Conservation (phyloP, 2,113 vertebrate genomes). For the Hydrochoerus hydrochaeris region DNA sequence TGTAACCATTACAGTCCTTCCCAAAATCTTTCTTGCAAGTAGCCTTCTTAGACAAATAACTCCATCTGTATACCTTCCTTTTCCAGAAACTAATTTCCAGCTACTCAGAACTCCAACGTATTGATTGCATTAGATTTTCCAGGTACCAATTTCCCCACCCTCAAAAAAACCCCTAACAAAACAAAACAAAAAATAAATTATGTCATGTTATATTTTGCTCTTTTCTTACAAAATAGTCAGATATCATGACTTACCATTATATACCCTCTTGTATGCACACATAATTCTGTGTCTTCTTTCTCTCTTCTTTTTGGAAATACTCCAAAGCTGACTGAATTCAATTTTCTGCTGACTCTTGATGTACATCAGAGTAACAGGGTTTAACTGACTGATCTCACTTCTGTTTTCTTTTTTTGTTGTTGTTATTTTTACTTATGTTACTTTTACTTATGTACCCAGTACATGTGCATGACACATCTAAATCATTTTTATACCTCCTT, state of each 20-base stretch:
- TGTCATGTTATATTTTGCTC: background rate
- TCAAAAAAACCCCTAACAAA: too few species aligned
- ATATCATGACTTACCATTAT: background rate
- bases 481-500: background rate
- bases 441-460: background rate
- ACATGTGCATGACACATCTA: background rate
- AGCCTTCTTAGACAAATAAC: background rate
- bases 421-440: background rate
- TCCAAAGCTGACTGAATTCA: background rate
- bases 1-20: background rate
- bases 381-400: background rate
- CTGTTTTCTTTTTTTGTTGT: background rate
- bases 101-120: background rate
- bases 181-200: too few species aligned
- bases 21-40: background rate
- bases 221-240: conserved; percentile 32
- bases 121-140: background rate
- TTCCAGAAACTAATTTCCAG: background rate
- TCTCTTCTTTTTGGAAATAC: background rate
- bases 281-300: conserved; percentile 29
- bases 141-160: too few species aligned
- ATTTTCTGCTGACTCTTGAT: background rate
- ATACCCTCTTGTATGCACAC: background rate
- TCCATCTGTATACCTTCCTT: background rate
- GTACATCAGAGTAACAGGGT: background rate